A percentile compares a stretch with the other conserved stretches of the same genome.
phyloP scores from a whole-genome alignment of 92 coral and sea anemone species.

The Plumapathes pennacea region DNA sequence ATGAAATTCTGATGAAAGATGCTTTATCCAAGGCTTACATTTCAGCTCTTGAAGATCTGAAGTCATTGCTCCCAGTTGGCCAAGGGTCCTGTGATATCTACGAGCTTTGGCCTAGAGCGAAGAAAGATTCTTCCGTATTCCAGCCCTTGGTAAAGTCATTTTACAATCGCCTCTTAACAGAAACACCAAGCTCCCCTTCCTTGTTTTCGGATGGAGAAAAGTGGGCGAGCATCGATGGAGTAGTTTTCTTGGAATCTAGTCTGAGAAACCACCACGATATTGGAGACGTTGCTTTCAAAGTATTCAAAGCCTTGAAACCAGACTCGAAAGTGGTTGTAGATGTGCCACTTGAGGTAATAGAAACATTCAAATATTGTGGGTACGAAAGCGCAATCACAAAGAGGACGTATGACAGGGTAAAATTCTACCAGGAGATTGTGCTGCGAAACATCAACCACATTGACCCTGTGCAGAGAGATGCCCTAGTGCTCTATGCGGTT shows the following conservation, averaged over 20 bases:
- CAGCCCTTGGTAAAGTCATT: slow-evolving; percentile 28
- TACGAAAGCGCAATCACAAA: slow-evolving; percentile 4
- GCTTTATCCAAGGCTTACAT: slow-evolving; percentile 60
- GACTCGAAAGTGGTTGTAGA: slow-evolving; percentile 35
- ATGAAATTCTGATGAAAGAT: slow-evolving; percentile 45
- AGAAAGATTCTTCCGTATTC: slow-evolving; percentile 1
- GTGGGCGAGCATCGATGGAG: slow-evolving; percentile 45
- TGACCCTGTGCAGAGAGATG: slow-evolving; percentile 22
- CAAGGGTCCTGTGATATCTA: not conserved
- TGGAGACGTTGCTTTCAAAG: slow-evolving; percentile 37
- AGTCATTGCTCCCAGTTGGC: not conserved
- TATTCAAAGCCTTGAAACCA: slow-evolving; percentile 9
- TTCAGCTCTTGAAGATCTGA: slow-evolving; percentile 52
- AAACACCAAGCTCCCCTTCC: not conserved
- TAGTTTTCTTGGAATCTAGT: slow-evolving; percentile 49
- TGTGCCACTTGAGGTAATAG: slow-evolving; percentile 36
- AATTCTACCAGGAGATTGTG: slow-evolving; percentile 56
- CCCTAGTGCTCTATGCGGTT: slow-evolving; percentile 50
- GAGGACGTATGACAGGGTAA: slow-evolving; percentile 33
- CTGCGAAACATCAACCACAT: slow-evolving; percentile 49
- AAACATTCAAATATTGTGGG: slow-evolving; percentile 44
- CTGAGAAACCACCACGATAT: slow-evolving; percentile 33
- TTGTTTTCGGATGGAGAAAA: slow-evolving; percentile 62
- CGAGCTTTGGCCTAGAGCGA: slow-evolving; percentile 45
- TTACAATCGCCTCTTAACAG: slow-evolving; percentile 12